phyloP scores from a whole-genome alignment of 2,113 vertebrate species.

The Monopterus albus region DNA sequence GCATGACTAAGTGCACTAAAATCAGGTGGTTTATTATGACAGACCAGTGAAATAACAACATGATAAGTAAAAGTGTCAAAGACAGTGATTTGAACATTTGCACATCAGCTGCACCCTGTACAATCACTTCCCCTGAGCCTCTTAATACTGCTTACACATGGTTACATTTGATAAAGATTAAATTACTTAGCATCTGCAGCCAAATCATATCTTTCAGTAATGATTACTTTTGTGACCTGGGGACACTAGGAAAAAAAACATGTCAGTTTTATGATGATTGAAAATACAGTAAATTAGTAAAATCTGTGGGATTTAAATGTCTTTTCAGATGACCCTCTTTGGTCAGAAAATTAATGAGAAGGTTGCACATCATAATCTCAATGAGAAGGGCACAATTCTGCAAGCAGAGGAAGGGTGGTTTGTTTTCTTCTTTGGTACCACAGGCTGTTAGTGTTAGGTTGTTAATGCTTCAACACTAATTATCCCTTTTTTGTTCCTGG shows the following conservation, averaged over 20 bases:
- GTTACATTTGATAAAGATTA: neutral
- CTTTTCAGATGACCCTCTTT: slow-evolving; percentile 15
- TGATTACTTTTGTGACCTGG: neutral
- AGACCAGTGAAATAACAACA: slow-evolving; percentile 24
- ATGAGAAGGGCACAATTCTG: slow-evolving; percentile 4
- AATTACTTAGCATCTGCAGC: neutral
- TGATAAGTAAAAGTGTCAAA: slow-evolving; percentile 33
- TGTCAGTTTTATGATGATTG: neutral
- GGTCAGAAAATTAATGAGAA: slow-evolving; percentile 13
- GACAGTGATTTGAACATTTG: slow-evolving; percentile 17
- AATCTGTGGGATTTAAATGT: neutral
- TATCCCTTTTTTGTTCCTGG: slow-evolving; percentile 11
- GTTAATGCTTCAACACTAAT: slow-evolving; percentile 32
- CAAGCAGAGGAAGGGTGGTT: slow-evolving; percentile 12
- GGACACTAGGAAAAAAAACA: neutral
- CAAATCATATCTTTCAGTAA: neutral
- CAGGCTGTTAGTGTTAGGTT: neutral
- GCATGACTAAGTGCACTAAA: slow-evolving; percentile 52
- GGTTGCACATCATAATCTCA: neutral
- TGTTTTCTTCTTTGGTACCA: slow-evolving; percentile 50
- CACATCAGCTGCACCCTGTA: slow-evolving; percentile 9
- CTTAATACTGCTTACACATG: slow-evolving; percentile 3
- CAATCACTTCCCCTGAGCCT: neutral
- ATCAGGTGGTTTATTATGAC: slow-evolving; percentile 26
- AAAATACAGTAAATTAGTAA: neutral